phyloP scores from a whole-genome alignment of 2,797 vertebrate genomes.

The Crocidura indochinensis region DNA sequence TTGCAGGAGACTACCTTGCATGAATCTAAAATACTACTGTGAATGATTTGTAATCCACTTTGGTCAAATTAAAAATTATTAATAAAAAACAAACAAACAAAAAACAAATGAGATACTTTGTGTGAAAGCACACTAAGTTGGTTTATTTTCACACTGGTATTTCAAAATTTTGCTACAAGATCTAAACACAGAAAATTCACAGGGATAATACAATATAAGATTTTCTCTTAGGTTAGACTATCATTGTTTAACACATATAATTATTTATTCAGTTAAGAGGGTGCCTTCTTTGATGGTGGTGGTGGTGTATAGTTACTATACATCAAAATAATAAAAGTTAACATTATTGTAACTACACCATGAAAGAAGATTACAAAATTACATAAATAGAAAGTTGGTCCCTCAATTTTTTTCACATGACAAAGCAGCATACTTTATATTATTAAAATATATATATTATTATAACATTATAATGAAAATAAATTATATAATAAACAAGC shows the following conservation, averaged over 20 bases:
- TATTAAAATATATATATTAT: constrained; percentile 6
- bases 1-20: too few species aligned
- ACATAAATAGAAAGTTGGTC: not conserved
- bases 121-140: not conserved
- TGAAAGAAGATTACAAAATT: too few species aligned
- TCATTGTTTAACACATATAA: not conserved
- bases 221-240: constrained; percentile 38
- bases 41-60: too few species aligned
- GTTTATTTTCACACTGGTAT: not conserved
- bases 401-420: not conserved
- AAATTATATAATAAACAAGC: not conserved
- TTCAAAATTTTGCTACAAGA: constrained; percentile 24
- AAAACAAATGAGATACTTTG: constrained; percentile 18
- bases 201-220: constrained; percentile 16
- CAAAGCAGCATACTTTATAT: constrained; percentile 43
- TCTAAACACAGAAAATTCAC: constrained; percentile 30
- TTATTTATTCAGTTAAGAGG: constrained; percentile 47
- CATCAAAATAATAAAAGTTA: too few species aligned
- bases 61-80: too few species aligned
- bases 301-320: too few species aligned
- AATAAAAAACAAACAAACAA: too few species aligned
- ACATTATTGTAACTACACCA: too few species aligned
- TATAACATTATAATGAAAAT: not conserved
- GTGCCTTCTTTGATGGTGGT: too few species aligned
- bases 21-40: too few species aligned